These are phyloP conservation scores for Pardosa pseudoannulata DNA, from an alignment of 2,888 invertebrate species.

Conservation along the genomic window DNA sequence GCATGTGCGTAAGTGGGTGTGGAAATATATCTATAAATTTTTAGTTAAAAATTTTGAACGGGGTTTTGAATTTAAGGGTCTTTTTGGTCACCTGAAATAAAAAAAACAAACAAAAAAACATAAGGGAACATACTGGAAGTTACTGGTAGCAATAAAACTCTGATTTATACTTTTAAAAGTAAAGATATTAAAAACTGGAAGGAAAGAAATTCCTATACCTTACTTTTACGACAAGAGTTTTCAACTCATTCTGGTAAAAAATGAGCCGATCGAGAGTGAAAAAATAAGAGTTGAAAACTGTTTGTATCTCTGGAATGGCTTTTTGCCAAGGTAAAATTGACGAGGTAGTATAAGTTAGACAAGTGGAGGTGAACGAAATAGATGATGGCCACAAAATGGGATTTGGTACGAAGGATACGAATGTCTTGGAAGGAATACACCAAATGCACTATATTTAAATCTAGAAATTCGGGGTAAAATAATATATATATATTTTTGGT, in stretches of 20 bases:
- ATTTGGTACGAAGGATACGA: not conserved
- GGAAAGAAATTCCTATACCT: not conserved
- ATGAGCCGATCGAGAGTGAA: not conserved
- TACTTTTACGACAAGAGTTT: not conserved
- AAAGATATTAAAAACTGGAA: not conserved
- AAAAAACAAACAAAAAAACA: too few relatives aligned
- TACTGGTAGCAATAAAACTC: not conserved
- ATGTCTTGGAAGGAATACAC: not conserved
- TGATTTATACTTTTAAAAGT: not conserved
- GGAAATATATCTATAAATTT: too few relatives aligned
- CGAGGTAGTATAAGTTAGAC: conserved; percentile 8
- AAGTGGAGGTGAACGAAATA: not conserved
- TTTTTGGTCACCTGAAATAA: too few relatives aligned
- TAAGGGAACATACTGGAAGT: not conserved
- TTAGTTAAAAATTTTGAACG: too few relatives aligned
- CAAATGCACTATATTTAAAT: too few relatives aligned
- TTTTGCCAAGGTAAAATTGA: conserved; percentile 1
- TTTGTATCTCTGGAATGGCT: too few relatives aligned
- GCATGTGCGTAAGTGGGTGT: too few relatives aligned
- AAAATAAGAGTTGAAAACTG: not conserved
- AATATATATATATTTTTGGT: too few relatives aligned
- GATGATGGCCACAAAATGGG: not conserved
- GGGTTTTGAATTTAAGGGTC: too few relatives aligned
- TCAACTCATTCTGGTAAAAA: not conserved
- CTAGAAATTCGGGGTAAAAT: too few relatives aligned